Conservation (phyloP, 2,113 vertebrate species). For the Megatriorchis doriae region DNA sequence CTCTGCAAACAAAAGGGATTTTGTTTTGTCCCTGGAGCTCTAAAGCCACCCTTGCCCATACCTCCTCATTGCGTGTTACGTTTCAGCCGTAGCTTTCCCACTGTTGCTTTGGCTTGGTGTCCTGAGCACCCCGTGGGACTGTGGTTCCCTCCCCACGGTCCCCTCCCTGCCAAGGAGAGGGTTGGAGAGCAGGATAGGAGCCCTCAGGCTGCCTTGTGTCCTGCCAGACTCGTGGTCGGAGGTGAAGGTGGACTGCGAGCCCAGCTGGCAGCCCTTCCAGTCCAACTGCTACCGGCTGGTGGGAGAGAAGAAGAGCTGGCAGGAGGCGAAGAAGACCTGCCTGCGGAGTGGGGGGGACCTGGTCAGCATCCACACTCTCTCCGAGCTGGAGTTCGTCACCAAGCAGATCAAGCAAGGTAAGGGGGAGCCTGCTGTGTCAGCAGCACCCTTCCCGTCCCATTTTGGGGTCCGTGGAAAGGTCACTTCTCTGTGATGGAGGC, state of each 20-base stretch:
- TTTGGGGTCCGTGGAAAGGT: not conserved
- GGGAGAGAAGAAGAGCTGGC: constrained; percentile 86
- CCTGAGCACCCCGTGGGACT: not conserved
- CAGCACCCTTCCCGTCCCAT: not conserved
- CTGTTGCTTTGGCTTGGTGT: not conserved
- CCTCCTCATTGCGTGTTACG: rapidly evolving
- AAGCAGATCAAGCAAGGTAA: constrained; percentile 86
- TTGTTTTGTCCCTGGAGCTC: not conserved
- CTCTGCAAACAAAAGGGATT: not conserved
- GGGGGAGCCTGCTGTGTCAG: not conserved
- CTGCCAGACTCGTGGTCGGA: constrained; percentile 68
- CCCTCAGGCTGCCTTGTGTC: not conserved
- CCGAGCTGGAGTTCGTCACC: constrained; percentile 91
- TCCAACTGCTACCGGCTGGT: constrained; percentile 90
- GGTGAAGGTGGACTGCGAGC: constrained; percentile 86
- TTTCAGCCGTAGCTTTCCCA: not conserved
- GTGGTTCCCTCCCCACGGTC: not conserved
- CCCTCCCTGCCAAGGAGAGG: not conserved
- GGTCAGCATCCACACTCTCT: constrained; percentile 90
- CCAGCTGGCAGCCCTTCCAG: constrained; percentile 92
- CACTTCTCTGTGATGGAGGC: not conserved
- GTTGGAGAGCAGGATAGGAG: not conserved
- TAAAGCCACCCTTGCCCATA: not conserved
- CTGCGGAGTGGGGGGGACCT: constrained; percentile 86
- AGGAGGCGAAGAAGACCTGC: constrained; percentile 84